Conservation (phyloP, 2,888 invertebrate genomes). For the Dryadula phaetusa region DNA sequence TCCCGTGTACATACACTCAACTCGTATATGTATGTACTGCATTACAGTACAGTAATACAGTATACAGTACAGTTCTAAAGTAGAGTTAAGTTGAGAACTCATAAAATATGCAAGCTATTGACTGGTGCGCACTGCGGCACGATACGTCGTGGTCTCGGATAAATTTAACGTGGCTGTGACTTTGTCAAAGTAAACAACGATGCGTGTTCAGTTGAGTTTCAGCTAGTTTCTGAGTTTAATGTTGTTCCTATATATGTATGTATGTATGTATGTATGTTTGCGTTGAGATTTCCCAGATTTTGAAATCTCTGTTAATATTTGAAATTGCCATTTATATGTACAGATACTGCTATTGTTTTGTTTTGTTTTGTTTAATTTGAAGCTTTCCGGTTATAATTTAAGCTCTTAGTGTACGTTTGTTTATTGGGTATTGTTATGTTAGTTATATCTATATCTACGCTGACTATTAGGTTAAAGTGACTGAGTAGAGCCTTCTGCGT, state of each 20-base stretch:
- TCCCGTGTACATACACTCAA: neutral
- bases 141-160: conserved; percentile 57
- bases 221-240: conserved; percentile 59
- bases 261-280: conserved; percentile 55
- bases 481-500: too few relatives aligned
- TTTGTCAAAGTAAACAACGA: conserved; percentile 71
- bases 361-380: conserved; percentile 3
- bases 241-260: conserved; percentile 52
- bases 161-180: conserved; percentile 62
- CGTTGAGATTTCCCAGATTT: conserved; percentile 58
- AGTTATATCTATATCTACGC: too few relatives aligned
- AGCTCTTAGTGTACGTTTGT: conserved; percentile 9
- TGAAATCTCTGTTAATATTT: conserved; percentile 49
- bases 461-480: too few relatives aligned
- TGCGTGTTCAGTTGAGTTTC: conserved; percentile 58
- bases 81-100: conserved; percentile 58
- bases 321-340: conserved; percentile 39
- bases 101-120: conserved; percentile 81
- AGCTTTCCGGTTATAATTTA: conserved; percentile 7
- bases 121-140: conserved; percentile 73
- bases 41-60: neutral
- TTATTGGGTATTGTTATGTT: neutral
- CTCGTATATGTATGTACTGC: neutral
- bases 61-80: conserved; percentile 38
- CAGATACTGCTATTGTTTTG: conserved; percentile 27